Conservation (phyloP, 1,140 invertebrate species). For the Pteromalus puparum region DNA sequence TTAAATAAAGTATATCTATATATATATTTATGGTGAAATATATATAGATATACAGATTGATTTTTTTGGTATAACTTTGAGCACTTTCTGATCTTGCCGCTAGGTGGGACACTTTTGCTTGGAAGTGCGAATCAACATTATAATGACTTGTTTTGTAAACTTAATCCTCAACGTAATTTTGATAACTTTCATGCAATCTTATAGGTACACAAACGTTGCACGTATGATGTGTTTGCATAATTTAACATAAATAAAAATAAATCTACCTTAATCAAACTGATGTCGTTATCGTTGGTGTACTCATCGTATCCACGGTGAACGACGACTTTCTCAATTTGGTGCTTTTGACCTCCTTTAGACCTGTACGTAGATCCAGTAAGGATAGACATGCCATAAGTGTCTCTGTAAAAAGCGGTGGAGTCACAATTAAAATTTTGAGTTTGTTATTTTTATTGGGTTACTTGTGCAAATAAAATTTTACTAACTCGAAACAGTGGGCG, state of each 20-base stretch:
- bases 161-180: too few relatives aligned
- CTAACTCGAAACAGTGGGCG: constrained; percentile 51
- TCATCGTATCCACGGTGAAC: constrained; percentile 34
- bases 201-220: too few relatives aligned
- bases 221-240: too few relatives aligned
- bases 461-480: constrained; percentile 17
- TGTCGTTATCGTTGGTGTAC: constrained; percentile 49
- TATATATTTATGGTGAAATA: too few relatives aligned
- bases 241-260: background rate
- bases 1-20: too few relatives aligned
- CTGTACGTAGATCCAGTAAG: constrained; percentile 38
- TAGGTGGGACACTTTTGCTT: too few relatives aligned
- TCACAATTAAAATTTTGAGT: background rate
- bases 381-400: constrained; percentile 17
- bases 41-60: too few relatives aligned
- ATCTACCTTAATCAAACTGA: constrained; percentile 50
- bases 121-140: too few relatives aligned
- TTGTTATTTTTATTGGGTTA: background rate
- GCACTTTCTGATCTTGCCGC: too few relatives aligned
- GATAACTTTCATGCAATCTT: too few relatives aligned
- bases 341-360: constrained; percentile 29
- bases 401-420: background rate
- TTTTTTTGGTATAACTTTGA: too few relatives aligned
- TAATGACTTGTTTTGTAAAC: too few relatives aligned
- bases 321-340: constrained; percentile 45